Percentiles rank a stretch among this genome's conserved stretches.
These are phyloP conservation scores for Cyprinodon diabolis DNA, from an alignment of 2,797 vertebrate genomes.

Conservation along the genomic window DNA sequence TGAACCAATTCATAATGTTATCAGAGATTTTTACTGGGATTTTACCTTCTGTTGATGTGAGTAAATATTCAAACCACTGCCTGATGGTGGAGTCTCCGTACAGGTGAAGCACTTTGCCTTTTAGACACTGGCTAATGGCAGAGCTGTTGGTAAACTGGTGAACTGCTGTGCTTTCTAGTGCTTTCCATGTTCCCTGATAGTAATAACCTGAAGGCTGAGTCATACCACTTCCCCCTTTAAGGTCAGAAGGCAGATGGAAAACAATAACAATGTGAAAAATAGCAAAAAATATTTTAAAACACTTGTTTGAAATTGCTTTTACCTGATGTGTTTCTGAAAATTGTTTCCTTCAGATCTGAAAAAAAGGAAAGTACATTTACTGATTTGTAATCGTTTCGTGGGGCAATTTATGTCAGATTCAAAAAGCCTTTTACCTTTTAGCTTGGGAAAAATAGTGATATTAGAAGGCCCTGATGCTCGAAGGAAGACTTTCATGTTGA, in stretches of 20 bases:
- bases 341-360: background rate
- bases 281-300: background rate
- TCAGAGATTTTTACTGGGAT: no score
- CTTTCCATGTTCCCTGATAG: slow-evolving; percentile 77
- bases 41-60: no score
- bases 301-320: background rate
- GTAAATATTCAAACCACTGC: slow-evolving; percentile 54
- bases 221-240: background rate
- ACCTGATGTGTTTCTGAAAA: background rate
- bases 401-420: no score
- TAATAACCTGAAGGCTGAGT: slow-evolving; percentile 84
- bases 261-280: no score
- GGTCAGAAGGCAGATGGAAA: no score
- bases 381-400: no score
- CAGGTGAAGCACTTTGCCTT: no score
- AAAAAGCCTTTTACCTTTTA: slow-evolving; percentile 34
- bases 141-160: slow-evolving; percentile 82
- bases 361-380: background rate
- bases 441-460: no score
- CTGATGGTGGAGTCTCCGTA: no score
- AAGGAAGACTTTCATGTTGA: no score
- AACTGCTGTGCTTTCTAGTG: slow-evolving; percentile 48
- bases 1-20: no score
- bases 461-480: no score
- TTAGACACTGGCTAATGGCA: slow-evolving; percentile 68